Conservation (phyloP, 2,797 vertebrate species). For the Schizopygopsis pylzovi region DNA sequence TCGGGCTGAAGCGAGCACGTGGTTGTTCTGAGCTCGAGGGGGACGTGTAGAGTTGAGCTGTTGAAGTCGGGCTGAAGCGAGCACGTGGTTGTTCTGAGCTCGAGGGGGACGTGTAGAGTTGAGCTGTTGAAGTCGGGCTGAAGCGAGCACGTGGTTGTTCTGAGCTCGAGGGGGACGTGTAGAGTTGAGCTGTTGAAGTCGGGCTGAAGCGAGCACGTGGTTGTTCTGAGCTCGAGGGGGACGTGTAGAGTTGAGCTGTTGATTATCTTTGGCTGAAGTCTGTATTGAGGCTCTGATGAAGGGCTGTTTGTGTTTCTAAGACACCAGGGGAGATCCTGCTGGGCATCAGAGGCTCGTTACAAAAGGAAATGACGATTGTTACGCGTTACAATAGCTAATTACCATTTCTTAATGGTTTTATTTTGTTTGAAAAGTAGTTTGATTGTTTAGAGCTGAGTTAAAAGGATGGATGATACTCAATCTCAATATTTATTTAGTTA, state of each 20-base stretch:
- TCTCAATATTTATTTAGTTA: background rate
- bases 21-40: too few relatives aligned
- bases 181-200: background rate
- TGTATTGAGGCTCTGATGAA: constrained; percentile 64
- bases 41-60: too few relatives aligned
- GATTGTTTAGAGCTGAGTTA: background rate
- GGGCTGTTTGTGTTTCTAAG: constrained; percentile 60
- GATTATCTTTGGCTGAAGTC: constrained; percentile 64
- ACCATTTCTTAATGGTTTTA: constrained; percentile 41
- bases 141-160: constrained; percentile 55
- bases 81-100: constrained; percentile 58
- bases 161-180: constrained; percentile 41
- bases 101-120: constrained; percentile 10
- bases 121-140: background rate
- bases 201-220: constrained; percentile 48
- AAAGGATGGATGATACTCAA: background rate
- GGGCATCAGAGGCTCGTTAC: constrained; percentile 36
- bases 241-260: constrained; percentile 18
- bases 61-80: constrained; percentile 7
- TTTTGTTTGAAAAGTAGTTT: background rate
- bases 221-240: constrained; percentile 55
- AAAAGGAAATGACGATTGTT: constrained; percentile 46
- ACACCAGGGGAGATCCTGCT: constrained; percentile 54
- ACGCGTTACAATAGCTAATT: constrained; percentile 24
- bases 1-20: too few relatives aligned